Percentiles rank a stretch among this genome's conserved stretches.
Conservation (phyloP, 2,113 vertebrate species). For the Sterrhoptilus dennistouni region DNA sequence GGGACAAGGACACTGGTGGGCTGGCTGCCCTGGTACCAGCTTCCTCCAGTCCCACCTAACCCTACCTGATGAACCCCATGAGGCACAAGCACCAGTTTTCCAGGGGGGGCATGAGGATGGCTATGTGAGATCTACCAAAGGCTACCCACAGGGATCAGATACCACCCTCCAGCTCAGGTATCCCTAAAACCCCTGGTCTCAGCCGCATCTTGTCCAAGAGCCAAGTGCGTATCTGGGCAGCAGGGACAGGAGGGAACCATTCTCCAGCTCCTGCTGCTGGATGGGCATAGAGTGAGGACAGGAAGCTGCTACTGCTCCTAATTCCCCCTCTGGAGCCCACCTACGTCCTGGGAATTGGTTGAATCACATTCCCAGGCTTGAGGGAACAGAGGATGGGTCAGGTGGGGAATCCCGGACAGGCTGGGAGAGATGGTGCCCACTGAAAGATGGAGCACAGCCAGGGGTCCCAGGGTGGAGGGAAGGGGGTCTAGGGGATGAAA, state of each 20-base stretch:
- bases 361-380: not conserved
- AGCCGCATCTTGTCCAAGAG: not conserved
- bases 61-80: not conserved
- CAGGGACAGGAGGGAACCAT: not conserved
- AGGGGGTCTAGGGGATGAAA: not conserved
- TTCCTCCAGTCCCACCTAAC: not conserved
- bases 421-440: not conserved
- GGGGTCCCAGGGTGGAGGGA: not conserved
- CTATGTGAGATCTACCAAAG: not conserved
- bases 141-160: not conserved
- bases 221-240: not conserved
- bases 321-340: not conserved
- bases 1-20: not conserved
- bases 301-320: not conserved
- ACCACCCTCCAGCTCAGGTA: not conserved
- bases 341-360: fast-evolving
- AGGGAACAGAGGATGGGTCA: not conserved
- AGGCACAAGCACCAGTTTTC: not conserved
- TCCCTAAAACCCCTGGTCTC: not conserved
- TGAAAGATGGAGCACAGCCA: not conserved
- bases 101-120: fast-evolving
- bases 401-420: not conserved
- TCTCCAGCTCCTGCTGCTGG: not conserved
- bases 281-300: not conserved
- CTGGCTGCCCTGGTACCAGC: not conserved